Percentiles rank a stretch among this genome's conserved stretches.
Conservation (phyloP, 2,888 invertebrate species). For the Hemithea aestivaria region DNA sequence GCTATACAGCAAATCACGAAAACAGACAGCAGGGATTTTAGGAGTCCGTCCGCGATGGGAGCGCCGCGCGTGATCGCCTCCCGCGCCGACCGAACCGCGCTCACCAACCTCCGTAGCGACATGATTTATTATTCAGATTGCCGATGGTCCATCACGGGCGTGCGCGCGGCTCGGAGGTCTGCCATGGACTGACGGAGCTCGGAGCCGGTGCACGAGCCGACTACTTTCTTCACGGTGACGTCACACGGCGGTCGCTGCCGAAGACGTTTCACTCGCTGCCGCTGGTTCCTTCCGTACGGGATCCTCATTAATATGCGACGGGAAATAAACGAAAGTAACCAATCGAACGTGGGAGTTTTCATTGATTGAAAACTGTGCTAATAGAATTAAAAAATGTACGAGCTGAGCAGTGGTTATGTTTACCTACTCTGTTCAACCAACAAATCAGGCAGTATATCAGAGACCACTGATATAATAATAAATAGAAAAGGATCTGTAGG, state of each 20-base stretch:
- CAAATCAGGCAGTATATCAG: too few relatives aligned
- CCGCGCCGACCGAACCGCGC: slow-evolving; percentile 64
- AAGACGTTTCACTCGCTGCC: slow-evolving; percentile 35
- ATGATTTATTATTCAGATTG: slow-evolving; percentile 35
- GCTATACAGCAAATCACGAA: slow-evolving; percentile 67
- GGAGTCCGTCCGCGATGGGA: slow-evolving; percentile 61
- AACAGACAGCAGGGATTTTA: slow-evolving; percentile 64
- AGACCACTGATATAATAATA: too few relatives aligned
- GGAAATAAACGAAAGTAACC: slow-evolving; percentile 12
- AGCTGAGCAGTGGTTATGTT: too few relatives aligned
- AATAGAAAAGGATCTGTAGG: too few relatives aligned
- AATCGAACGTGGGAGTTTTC: slow-evolving; percentile 2
- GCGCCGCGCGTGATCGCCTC: slow-evolving; percentile 60
- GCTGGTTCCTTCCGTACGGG: slow-evolving; percentile 32
- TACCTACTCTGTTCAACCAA: too few relatives aligned
- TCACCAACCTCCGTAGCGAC: slow-evolving; percentile 63
- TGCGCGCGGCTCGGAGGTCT: slow-evolving; percentile 43
- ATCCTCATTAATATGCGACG: slow-evolving; percentile 27
- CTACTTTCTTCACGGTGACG: slow-evolving; percentile 36
- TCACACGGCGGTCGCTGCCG: slow-evolving; percentile 45
- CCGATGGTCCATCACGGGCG: slow-evolving; percentile 41
- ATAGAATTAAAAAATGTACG: too few relatives aligned
- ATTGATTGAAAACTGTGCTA: not conserved
- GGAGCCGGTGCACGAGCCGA: slow-evolving; percentile 29
- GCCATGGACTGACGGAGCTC: slow-evolving; percentile 41